phyloP scores from a whole-genome alignment of 2,797 vertebrate genomes.

The Gymnocypris eckloni region DNA sequence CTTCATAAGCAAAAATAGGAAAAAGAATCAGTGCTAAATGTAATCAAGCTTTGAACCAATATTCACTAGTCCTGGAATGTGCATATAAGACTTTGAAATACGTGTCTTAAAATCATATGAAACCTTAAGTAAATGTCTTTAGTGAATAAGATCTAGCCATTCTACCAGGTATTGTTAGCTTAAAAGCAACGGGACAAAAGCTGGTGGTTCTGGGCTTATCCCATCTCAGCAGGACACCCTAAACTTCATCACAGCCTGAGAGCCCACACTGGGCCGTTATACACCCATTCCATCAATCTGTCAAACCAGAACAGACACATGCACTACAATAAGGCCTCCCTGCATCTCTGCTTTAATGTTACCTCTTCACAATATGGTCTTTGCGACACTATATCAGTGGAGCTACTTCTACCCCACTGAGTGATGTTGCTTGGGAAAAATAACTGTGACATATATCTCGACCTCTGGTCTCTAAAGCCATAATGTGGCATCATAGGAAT shows the following conservation, averaged over 20 bases:
- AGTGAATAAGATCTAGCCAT: conserved; percentile 76
- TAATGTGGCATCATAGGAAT: neutral
- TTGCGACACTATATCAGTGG: conserved; percentile 84
- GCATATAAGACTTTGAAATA: conserved; percentile 28
- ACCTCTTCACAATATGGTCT: conserved; percentile 87
- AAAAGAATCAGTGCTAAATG: neutral
- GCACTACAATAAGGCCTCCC: conserved; percentile 86
- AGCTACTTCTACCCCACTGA: conserved; percentile 73
- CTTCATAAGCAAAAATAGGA: neutral
- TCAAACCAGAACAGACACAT: conserved; percentile 88
- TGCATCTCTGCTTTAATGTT: conserved; percentile 66
- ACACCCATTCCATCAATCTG: conserved; percentile 96
- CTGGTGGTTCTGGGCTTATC: conserved; percentile 83
- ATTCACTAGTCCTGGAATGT: neutral
- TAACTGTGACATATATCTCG: conserved; percentile 21
- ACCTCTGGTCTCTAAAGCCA: conserved; percentile 17
- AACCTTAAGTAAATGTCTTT: conserved; percentile 22
- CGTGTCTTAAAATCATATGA: conserved; percentile 22
- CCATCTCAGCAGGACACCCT: conserved; percentile 83
- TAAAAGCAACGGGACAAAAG: conserved; percentile 87
- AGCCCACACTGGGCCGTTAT: conserved; percentile 82
- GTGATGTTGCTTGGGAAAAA: conserved; percentile 50
- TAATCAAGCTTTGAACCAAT: neutral
- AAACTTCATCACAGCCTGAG: conserved; percentile 76
- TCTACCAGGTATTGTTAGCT: conserved; percentile 84